Conservation (phyloP, 2,888 invertebrate species). For the Melipona bicolor region DNA sequence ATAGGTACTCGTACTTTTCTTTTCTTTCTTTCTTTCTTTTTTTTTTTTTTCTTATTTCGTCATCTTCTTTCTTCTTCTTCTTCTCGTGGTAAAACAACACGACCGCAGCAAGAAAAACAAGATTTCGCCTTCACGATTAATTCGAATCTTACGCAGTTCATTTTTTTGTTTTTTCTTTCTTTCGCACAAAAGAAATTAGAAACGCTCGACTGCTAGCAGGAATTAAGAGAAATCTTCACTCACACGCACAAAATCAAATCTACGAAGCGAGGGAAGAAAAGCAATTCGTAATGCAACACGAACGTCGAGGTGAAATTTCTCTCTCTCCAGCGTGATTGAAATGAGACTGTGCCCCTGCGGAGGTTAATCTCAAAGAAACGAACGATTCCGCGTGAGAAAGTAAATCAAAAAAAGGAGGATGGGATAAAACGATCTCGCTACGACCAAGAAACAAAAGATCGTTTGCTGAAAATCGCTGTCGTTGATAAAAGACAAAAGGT, state of each 20-base stretch:
- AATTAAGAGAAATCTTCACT: slow-evolving; percentile 17
- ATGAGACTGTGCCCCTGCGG: background rate
- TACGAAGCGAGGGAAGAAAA: slow-evolving; percentile 5
- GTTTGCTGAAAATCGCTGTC: slow-evolving; percentile 2
- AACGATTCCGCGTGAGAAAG: background rate
- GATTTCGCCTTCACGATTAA: slow-evolving; percentile 10
- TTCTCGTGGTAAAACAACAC: slow-evolving; percentile 12
- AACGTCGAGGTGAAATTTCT: slow-evolving; percentile 10
- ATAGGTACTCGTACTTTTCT: slow-evolving; percentile 40
- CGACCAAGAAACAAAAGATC: background rate
- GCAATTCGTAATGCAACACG: background rate
- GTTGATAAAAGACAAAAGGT: background rate
- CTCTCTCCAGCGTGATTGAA: background rate
- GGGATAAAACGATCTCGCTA: background rate
- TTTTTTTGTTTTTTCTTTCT: background rate
- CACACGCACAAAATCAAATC: background rate
- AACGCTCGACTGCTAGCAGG: slow-evolving; percentile 5
- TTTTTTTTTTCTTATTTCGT: background rate
- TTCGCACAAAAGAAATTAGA: background rate
- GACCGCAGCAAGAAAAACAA: slow-evolving; percentile 22
- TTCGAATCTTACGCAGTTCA: slow-evolving; percentile 16
- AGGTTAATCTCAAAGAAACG: background rate
- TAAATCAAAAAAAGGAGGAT: background rate
- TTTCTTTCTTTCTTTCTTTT: background rate
- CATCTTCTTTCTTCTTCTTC: background rate